Conservation (phyloP, 1,140 invertebrate genomes). For the Thalassaphorura encarpata region DNA sequence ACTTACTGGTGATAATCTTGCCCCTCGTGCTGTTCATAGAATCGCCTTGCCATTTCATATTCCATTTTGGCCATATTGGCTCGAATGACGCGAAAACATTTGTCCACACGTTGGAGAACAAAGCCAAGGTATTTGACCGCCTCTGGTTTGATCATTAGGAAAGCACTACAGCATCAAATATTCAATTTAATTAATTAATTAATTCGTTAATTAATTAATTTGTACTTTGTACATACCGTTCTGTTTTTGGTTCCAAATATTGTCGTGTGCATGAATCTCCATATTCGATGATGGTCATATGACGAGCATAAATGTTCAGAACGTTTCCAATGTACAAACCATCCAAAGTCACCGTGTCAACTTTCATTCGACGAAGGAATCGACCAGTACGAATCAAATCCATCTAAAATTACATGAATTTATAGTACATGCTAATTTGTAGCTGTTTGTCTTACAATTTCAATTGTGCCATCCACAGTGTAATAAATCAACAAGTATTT, state of each 20-base stretch:
- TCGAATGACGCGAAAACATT: conserved; percentile 58
- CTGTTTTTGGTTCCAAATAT: conserved; percentile 26
- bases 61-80: conserved; percentile 58
- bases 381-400: conserved; percentile 60
- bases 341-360: conserved; percentile 52
- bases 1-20: conserved; percentile 52
- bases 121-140: conserved; percentile 58
- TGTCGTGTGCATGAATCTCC: conserved; percentile 48
- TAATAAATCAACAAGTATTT: conserved; percentile 66
- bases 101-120: conserved; percentile 55
- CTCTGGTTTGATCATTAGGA: conserved; percentile 62
- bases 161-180: conserved; percentile 48
- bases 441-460: conserved; percentile 49
- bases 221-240: conserved; percentile 26
- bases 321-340: conserved; percentile 67
- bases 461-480: conserved; percentile 58
- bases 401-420: conserved; percentile 42
- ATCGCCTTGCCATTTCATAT: conserved; percentile 48
- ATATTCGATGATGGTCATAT: conserved; percentile 66
- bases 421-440: background rate
- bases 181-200: background rate
- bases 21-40: conserved; percentile 49
- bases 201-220: background rate
- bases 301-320: conserved; percentile 62
- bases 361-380: conserved; percentile 63